phyloP scores from a whole-genome alignment of 2,113 vertebrate species.

The Cygnus buccinator region DNA sequence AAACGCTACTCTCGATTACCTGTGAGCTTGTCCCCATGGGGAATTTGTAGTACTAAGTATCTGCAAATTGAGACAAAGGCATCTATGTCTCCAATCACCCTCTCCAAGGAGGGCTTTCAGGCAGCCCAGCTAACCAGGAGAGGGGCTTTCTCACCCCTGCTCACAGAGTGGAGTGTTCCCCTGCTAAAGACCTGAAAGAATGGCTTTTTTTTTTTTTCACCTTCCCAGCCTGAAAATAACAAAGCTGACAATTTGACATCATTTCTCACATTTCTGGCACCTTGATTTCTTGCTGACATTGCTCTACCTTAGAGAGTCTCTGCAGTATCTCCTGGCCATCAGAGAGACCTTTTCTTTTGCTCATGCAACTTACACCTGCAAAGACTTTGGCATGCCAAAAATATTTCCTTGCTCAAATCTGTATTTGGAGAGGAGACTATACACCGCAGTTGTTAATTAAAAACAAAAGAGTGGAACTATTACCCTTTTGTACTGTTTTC shows the following conservation, averaged over 20 bases:
- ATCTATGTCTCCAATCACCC: not conserved
- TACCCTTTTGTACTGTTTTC: conserved; percentile 29
- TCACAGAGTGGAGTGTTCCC: not conserved
- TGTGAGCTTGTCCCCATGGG: not conserved
- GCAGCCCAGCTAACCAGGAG: not conserved
- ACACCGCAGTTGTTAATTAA: conserved; percentile 34
- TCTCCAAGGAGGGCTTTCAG: not conserved
- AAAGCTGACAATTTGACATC: not conserved
- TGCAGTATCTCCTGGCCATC: not conserved
- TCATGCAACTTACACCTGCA: not conserved
- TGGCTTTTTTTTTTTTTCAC: not conserved
- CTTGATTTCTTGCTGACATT: not conserved
- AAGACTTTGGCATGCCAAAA: not conserved
- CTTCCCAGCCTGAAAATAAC: not conserved
- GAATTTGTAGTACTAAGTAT: conserved; percentile 24
- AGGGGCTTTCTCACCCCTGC: not conserved
- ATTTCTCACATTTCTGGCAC: not conserved
- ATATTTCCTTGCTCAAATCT: conserved; percentile 11
- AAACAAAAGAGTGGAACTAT: conserved; percentile 6
- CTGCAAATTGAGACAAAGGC: conserved; percentile 39
- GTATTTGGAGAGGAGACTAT: not conserved
- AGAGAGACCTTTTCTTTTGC: not conserved
- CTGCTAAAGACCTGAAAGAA: not conserved
- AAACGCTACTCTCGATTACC: conserved; percentile 44
- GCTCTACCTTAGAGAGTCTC: not conserved